phyloP scores from a whole-genome alignment of 1,140 invertebrate genomes.

The Charaxes varanes region DNA sequence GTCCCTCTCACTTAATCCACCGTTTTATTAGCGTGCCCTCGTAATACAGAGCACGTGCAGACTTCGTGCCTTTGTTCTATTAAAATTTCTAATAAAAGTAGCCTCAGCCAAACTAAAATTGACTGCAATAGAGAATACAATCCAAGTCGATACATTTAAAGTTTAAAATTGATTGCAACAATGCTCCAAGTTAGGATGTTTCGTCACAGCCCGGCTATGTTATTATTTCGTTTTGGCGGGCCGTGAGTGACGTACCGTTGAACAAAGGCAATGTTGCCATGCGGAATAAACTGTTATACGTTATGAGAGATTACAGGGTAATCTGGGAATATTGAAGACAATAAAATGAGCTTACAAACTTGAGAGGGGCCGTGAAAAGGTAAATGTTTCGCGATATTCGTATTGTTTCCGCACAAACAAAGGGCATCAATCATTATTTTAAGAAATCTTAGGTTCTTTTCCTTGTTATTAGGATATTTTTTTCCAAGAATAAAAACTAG shows the following conservation, averaged over 20 bases:
- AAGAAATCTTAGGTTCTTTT: constrained; percentile 11
- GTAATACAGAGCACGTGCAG: constrained; percentile 59
- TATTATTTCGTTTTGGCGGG: constrained; percentile 71
- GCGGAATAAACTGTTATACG: constrained; percentile 71
- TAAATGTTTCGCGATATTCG: constrained; percentile 38
- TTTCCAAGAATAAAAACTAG: no score
- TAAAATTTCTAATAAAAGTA: constrained; percentile 31
- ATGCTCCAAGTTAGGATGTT: constrained; percentile 22
- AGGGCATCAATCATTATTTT: constrained; percentile 29
- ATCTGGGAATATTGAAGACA: constrained; percentile 74
- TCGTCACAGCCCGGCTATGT: constrained; percentile 32
- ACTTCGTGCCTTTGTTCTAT: constrained; percentile 59
- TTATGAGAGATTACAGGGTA: constrained; percentile 71
- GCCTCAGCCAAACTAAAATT: constrained; percentile 15
- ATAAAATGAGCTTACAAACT: constrained; percentile 67
- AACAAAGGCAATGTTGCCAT: constrained; percentile 68
- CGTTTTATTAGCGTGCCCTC: constrained; percentile 61
- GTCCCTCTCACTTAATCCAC: constrained; percentile 55
- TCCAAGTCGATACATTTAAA: constrained; percentile 12
- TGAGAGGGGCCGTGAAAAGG: constrained; percentile 42
- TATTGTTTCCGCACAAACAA: constrained; percentile 36
- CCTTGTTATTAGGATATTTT: not conserved
- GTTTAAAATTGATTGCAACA: constrained; percentile 20
- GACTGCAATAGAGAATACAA: constrained; percentile 4
- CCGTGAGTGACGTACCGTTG: constrained; percentile 50